Evolutionary conservation across 2,113 vertebrate genomes (phyloP), one percentile per base, ranked within the genome.

Genomic region (Notothenia rossii): DNA sequence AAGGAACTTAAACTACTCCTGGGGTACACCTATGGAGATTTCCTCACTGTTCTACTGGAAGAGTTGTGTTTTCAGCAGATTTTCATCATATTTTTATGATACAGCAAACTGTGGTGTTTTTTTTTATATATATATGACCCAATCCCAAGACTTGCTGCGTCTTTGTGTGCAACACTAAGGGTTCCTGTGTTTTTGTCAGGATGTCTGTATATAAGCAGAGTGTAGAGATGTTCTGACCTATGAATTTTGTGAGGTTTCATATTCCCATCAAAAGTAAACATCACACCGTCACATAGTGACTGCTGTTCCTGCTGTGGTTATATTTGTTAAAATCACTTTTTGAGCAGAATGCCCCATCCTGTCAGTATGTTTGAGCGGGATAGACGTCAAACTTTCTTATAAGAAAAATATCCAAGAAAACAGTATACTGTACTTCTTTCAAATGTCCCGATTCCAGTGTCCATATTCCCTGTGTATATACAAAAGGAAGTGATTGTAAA

Each of bases 401-500:
- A 0, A 20, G 3, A 6, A 63, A 18, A 15, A 33, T 7, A 62
- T 43, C 11, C 2, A 14, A 60, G 46, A 46, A 25, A 45, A 29
- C 54, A 36, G 48, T 59, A 75, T 63, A 64, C 81, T 82, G 64
- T 71, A 33, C 1, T 53, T 60, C 76, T 66, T 49, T 33, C 18
- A 53, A 6, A 71, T 20, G 56, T 46, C 48, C 8, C 46, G 25
- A 25, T 17, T n/a, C 14, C 13, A 7, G 18, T 75, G 55, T 72
- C 25, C 56, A 25, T 18, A 14, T 5, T 20, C 8, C 40, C 29
- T 48, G 36, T 86, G 59, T 72, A 63, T 74, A n/a, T 50, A 79
- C 51, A 86, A 79, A 56, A 77, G 75, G 51, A 90, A 77, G 75
- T 91, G 91, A 91, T 90, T 92, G 91, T 93, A 90, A 86, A 88